Conservation (phyloP, 2,888 invertebrate genomes). For the Atethmia centrago region DNA sequence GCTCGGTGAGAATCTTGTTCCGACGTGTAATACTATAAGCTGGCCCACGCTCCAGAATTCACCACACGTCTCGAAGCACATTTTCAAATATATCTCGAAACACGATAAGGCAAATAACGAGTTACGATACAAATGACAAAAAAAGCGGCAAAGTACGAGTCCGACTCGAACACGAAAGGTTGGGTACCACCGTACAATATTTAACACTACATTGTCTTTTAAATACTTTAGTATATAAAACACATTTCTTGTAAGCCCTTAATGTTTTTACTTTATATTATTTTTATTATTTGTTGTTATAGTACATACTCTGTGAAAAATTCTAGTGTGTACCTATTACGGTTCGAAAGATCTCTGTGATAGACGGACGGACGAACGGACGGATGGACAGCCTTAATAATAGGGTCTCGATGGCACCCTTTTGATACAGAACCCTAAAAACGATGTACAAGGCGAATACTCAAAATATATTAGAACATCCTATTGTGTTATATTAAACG, state of each 20-base stretch:
- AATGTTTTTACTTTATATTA: no score
- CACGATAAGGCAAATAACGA: conserved; percentile 66
- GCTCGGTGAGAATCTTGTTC: conserved; percentile 63
- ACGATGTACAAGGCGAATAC: conserved; percentile 30
- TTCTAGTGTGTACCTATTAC: neutral
- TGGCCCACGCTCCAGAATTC: conserved; percentile 63
- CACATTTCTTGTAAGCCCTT: no score
- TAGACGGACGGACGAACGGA: neutral
- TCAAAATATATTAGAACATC: neutral
- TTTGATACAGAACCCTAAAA: neutral
- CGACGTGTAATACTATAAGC: conserved; percentile 72
- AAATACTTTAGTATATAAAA: no score
- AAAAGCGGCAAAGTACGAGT: neutral
- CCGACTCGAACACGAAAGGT: no score
- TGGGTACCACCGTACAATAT: no score
- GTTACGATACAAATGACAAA: conserved; percentile 46
- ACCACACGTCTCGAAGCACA: conserved; percentile 67
- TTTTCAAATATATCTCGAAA: conserved; percentile 70
- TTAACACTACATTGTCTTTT: no score
- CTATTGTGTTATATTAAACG: neutral
- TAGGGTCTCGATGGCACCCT: no score
- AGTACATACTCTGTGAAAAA: no score
- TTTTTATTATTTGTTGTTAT: neutral
- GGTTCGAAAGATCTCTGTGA: neutral
- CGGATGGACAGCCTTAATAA: neutral